phyloP scores from a whole-genome alignment of 2,113 vertebrate genomes.

The Phoenicopterus ruber region DNA sequence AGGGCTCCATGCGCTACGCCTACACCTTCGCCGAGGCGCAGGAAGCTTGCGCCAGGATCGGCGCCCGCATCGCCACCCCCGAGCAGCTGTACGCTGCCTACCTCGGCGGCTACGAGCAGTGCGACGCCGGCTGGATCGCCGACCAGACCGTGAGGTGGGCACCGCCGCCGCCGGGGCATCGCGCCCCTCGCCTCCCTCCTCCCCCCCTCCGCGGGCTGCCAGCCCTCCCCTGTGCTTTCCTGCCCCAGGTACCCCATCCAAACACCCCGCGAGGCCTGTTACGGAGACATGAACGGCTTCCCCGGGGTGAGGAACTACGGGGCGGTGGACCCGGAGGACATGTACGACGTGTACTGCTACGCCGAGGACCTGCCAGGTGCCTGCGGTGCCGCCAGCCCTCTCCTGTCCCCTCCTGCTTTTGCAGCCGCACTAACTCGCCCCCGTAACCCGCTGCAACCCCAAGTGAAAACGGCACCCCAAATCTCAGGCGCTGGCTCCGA shows the following conservation, averaged over 20 bases:
- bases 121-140: slow-evolving; percentile 91
- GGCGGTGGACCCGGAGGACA: slow-evolving; percentile 80
- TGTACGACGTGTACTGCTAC: slow-evolving; percentile 93
- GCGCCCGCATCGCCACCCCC: slow-evolving; percentile 85
- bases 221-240: not conserved
- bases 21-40: slow-evolving; percentile 84
- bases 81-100: slow-evolving; percentile 91
- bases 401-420: not conserved
- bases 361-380: slow-evolving; percentile 86
- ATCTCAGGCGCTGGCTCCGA: fast-evolving
- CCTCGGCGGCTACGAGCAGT: slow-evolving; percentile 88
- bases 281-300: slow-evolving; percentile 88
- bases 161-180: fast-evolving
- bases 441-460: fast-evolving
- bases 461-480: not conserved
- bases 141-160: slow-evolving; percentile 90
- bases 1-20: slow-evolving; percentile 83
- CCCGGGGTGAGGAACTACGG: slow-evolving; percentile 91
- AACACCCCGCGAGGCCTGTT: slow-evolving; percentile 87
- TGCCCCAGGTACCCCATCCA: slow-evolving; percentile 88
- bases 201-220: fast-evolving
- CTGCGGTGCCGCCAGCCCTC: not conserved
- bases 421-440: not conserved
- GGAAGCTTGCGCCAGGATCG: slow-evolving; percentile 82
- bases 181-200: fast-evolving